Percentiles rank a stretch among this genome's conserved stretches.
These are phyloP conservation scores for human DNA, from an alignment of 2,113 vertebrate genomes.

Conservation along the genomic window GRCh38 chr7:103975001-103975500, in stretches of 20 bases:
- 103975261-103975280: not conserved
- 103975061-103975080: constrained; percentile 61
- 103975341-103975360: not conserved
- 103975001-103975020: constrained; percentile 66
- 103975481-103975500: not conserved
- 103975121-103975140: constrained; percentile 5
- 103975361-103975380: not conserved
- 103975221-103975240: constrained; percentile 2
- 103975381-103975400: not conserved
- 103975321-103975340: not conserved
- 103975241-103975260: not conserved
- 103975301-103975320: not conserved
- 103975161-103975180: constrained; percentile 24
- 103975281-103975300: not conserved
- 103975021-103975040: constrained; percentile 40
- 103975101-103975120: not conserved
- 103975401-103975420: not conserved
- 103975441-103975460: not conserved
- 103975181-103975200: constrained; percentile 35
- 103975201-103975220: constrained; percentile 8
- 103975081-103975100: constrained; percentile 10
- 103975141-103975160: not conserved
- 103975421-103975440: not conserved
- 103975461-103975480: not conserved
- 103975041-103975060: constrained; percentile 69